Percentiles rank a stretch among this genome's conserved stretches.
These are phyloP conservation scores for Cuculus canorus DNA, from an alignment of 2,797 vertebrate genomes.

Conservation along the genomic window DNA sequence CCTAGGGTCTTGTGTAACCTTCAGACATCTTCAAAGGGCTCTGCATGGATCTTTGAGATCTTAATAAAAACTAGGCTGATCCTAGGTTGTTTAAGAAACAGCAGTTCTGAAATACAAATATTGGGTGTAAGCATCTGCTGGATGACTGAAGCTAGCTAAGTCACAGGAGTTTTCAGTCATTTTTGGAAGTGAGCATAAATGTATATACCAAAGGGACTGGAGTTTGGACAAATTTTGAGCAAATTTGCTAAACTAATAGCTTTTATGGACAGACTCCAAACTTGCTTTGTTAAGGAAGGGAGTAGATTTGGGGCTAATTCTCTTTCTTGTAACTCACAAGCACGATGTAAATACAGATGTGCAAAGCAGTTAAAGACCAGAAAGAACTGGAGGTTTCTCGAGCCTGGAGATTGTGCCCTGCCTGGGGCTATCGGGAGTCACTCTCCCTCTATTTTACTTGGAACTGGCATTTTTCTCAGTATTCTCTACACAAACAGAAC, in stretches of 20 bases:
- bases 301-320: not conserved
- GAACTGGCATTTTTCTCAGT: conserved; percentile 50
- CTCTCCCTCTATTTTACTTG: conserved; percentile 30
- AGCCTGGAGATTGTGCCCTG: not conserved
- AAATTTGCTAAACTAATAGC: conserved; percentile 64
- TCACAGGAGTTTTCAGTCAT: not conserved
- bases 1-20: not conserved
- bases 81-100: not conserved
- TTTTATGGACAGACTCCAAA: conserved; percentile 71
- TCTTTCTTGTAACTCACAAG: conserved; percentile 9
- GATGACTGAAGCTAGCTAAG: not conserved
- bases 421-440: not conserved
- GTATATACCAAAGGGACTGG: conserved; percentile 17
- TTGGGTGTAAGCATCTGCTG: not conserved
- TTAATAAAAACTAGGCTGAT: not conserved
- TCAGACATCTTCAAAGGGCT: not conserved
- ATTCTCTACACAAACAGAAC: conserved; percentile 36
- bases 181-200: conserved; percentile 12
- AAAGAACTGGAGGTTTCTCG: not conserved
- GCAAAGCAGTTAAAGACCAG: conserved; percentile 58
- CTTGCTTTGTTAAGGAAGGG: not conserved
- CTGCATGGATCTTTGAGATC: not conserved
- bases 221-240: conserved; percentile 50
- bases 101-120: not conserved
- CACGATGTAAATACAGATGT: conserved; percentile 60